Conservation (phyloP, 1,140 invertebrate species). For the Belonocnema kinseyi region DNA sequence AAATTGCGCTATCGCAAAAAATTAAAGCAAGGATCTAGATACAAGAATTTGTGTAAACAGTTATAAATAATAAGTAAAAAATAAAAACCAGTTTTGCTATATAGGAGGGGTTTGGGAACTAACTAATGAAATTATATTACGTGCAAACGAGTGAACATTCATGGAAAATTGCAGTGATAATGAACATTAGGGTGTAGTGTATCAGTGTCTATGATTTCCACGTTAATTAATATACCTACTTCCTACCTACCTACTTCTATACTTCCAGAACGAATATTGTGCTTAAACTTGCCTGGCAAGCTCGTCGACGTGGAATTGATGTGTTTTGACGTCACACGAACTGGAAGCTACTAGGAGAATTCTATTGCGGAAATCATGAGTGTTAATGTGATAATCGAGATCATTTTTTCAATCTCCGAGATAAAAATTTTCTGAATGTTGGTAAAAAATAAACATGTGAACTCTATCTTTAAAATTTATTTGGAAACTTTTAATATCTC, state of each 20-base stretch:
- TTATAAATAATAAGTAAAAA: too few species aligned
- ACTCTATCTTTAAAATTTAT: too few species aligned
- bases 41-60: too few species aligned
- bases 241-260: background rate
- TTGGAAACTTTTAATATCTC: too few species aligned
- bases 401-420: background rate
- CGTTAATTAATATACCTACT: slow-evolving; percentile 5
- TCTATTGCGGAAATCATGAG: background rate
- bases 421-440: background rate
- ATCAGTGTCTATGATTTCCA: slow-evolving; percentile 13
- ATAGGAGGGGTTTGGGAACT: background rate
- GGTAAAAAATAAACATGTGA: too few species aligned
- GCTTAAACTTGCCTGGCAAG: slow-evolving; percentile 6
- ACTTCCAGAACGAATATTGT: background rate
- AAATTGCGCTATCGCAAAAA: too few species aligned
- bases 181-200: slow-evolving; percentile 2
- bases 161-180: background rate
- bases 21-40: too few species aligned
- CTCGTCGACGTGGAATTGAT: slow-evolving; percentile 18
- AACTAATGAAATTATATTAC: background rate
- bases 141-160: background rate
- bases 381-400: background rate
- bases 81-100: too few species aligned
- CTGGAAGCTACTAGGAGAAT: background rate
- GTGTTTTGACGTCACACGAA: slow-evolving; percentile 9